These are phyloP conservation scores for Acipenser transmontanus DNA, from an alignment of 2,797 vertebrate genomes.

Conservation along the genomic window DNA sequence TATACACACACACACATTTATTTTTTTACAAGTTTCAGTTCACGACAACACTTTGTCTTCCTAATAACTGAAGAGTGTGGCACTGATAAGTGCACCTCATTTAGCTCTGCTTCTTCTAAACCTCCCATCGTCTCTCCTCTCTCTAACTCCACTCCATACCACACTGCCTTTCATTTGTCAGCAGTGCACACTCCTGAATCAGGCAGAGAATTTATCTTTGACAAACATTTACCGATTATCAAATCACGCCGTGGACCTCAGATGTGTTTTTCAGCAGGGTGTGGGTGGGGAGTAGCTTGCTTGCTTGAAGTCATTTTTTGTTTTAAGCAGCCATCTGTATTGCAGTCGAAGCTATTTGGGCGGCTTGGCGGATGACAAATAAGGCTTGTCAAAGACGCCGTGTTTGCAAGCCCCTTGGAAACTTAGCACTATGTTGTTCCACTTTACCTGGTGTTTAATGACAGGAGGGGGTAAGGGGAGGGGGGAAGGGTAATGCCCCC, in stretches of 20 bases:
- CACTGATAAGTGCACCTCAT: slow-evolving; percentile 1
- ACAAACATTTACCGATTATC: slow-evolving; percentile 71
- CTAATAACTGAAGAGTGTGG: slow-evolving; percentile 37
- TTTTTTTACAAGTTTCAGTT: slow-evolving; percentile 15
- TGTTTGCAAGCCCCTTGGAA: slow-evolving; percentile 40
- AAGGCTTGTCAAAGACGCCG: slow-evolving; percentile 62
- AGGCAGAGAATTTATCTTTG: slow-evolving; percentile 63
- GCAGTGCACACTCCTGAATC: slow-evolving; percentile 43
- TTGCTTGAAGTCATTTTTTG: slow-evolving; percentile 63
- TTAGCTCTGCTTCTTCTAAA: neutral
- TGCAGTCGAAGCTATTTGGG: slow-evolving; percentile 61
- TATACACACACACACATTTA: neutral
- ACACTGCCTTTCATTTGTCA: slow-evolving; percentile 50
- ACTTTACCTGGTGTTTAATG: slow-evolving; percentile 76
- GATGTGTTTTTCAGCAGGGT: neutral
- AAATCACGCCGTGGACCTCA: slow-evolving; percentile 56
- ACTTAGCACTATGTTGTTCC: slow-evolving; percentile 52
- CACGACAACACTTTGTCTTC: slow-evolving; percentile 44
- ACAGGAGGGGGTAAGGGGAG: slow-evolving; percentile 38
- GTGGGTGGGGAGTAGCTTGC: slow-evolving; percentile 47
- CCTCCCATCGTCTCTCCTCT: neutral
- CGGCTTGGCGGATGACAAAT: slow-evolving; percentile 73
- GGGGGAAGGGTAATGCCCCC: neutral
- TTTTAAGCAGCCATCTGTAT: slow-evolving; percentile 59
- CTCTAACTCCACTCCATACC: slow-evolving; percentile 19